Evolutionary conservation across 2,113 vertebrate genomes (phyloP).

Genomic region (Chauna torquata): DNA sequence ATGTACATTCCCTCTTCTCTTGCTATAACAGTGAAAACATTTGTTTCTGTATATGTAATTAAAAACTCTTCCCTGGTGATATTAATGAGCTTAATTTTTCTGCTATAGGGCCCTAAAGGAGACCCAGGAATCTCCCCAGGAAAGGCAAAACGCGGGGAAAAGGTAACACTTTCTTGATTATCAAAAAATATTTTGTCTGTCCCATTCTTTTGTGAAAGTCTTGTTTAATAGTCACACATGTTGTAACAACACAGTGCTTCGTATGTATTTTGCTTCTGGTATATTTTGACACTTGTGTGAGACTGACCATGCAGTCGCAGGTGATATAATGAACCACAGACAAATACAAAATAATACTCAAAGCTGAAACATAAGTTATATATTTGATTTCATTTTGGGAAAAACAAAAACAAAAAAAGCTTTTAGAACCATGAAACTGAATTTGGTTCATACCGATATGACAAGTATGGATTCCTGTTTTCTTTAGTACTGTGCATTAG

Average conservation of each 20-base stretch:
- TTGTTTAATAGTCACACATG: neutral
- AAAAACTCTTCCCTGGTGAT: neutral
- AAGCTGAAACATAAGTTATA: neutral
- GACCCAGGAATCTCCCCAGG: constrained; percentile 92
- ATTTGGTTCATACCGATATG: neutral
- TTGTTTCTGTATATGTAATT: neutral
- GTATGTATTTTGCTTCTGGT: neutral
- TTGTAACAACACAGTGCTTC: neutral
- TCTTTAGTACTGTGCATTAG: neutral
- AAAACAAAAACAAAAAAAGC: neutral
- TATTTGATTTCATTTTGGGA: neutral
- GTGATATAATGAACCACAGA: neutral
- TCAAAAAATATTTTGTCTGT: neutral
- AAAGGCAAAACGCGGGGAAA: constrained; percentile 84
- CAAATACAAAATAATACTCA: neutral
- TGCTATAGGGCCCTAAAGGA: constrained; percentile 89
- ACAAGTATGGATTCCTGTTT: neutral
- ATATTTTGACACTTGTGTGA: neutral
- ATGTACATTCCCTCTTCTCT: neutral
- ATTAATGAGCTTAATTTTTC: neutral
- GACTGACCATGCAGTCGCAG: neutral
- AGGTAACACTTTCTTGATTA: constrained; percentile 78
- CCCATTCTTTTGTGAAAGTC: neutral
- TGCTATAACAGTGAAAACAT: neutral
- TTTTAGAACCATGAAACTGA: neutral